Evolutionary conservation across 2,113 vertebrate species (phyloP).

Genomic region (Pelmatolapia mariae): DNA sequence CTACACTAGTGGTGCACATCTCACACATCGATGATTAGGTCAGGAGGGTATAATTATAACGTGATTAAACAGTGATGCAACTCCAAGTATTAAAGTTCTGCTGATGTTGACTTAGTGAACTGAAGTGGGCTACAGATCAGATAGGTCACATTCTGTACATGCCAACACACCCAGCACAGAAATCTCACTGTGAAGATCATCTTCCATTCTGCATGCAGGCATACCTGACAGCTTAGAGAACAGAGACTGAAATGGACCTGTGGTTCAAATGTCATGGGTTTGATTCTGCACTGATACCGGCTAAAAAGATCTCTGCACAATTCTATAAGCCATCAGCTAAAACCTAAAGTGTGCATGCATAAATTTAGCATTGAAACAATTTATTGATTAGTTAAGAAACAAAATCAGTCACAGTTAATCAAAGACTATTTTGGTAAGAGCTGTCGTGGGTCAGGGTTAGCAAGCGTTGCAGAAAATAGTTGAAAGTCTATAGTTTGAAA

Average conservation of each 20-base stretch:
- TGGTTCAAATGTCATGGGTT: neutral
- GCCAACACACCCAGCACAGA: conserved; percentile 42
- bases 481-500: neutral
- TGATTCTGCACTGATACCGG: neutral
- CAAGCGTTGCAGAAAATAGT: neutral
- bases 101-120: neutral
- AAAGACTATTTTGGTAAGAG: neutral
- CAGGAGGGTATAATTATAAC: neutral
- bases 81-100: neutral
- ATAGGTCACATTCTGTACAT: conserved; percentile 41
- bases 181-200: conserved; percentile 45
- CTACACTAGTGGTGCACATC: neutral
- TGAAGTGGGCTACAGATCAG: neutral
- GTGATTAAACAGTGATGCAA: neutral
- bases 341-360: neutral
- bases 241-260: neutral
- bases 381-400: neutral
- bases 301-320: neutral
- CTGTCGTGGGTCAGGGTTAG: neutral
- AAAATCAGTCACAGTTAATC: neutral
- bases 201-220: conserved; percentile 22
- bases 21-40: neutral
- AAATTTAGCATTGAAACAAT: neutral
- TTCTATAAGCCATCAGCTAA: neutral
- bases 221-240: conserved; percentile 11